Evolutionary conservation across 2,888 invertebrate genomes (phyloP).

Genomic region (Lepetodrilus schrolli): DNA sequence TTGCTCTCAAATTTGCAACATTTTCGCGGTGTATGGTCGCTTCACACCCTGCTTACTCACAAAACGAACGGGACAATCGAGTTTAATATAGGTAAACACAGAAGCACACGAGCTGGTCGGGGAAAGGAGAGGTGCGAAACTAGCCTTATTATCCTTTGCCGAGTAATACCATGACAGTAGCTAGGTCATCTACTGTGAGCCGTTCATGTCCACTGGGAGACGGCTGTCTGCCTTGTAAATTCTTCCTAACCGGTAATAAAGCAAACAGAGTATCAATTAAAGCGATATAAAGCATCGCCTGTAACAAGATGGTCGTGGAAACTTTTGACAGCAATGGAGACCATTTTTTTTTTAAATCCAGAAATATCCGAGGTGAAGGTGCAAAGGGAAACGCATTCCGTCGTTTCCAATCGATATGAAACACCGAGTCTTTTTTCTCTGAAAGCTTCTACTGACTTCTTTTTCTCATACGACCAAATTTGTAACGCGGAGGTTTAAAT

Average conservation of each 20-base stretch:
- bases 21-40: conserved; percentile 10
- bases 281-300: background rate
- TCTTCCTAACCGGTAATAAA: background rate
- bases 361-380: background rate
- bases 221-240: background rate
- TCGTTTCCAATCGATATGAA: background rate
- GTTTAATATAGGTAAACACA: conserved; percentile 41
- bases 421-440: background rate
- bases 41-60: conserved; percentile 34
- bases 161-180: too few species aligned
- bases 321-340: conserved; percentile 5
- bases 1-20: conserved; percentile 26
- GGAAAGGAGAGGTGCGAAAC: too few species aligned
- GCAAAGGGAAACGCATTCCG: background rate
- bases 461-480: background rate
- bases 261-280: conserved; percentile 19
- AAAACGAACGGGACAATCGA: conserved; percentile 35
- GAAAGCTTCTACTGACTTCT: too few species aligned
- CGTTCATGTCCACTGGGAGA: too few species aligned
- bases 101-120: too few species aligned
- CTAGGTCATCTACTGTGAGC: too few species aligned
- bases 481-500: background rate
- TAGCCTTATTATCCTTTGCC: too few species aligned
- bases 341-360: background rate
- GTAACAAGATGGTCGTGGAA: background rate